Evolutionary conservation across 2,888 invertebrate species (phyloP), one percentile per base, ranked within the genome.

Genomic region (Anodontia alba): DNA sequence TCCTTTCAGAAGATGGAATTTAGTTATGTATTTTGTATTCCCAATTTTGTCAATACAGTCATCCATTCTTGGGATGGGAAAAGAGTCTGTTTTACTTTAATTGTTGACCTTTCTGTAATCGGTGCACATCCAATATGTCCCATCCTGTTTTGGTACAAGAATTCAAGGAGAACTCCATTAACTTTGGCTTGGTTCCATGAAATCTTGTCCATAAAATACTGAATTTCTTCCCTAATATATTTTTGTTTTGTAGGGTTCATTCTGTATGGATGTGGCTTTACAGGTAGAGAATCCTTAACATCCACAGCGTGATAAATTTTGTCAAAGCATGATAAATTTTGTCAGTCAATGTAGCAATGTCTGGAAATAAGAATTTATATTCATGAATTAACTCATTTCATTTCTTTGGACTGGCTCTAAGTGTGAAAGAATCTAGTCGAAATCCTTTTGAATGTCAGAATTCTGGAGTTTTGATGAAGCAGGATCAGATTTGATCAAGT

Each of bases 1-100:
- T 43, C 46, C 42, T 76, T 80, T 86, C 12, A 90, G 62, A 42
- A 89, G 62, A 67, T 88, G 85, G 83, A 80, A 83, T 54, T 90
- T 87, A 5, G 51, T 88, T 20, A 88, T 76, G 74, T 70, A 90
- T 69, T 80, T 84, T 15, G 87, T 77, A 31, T 83, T 46, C 12
- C 87, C 83, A 54, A 90, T 57, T 31, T 78, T 80, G 46, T 90
- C 87, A 31, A 89, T 90, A 36, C 88, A 88, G 62, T 86, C 88
- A 68, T 86, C 88, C 0, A 88, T 79, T 49, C 87, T 54, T 17
- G 89, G 86, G 3, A 88, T 84, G 0, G 85, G 89, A 76, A 78
- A 88, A 20, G 73, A 75, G 66, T 90, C 88, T 1, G 84, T 54
- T 83, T 88, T 89, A 12, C 83, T 87, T 62, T 23, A 31, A 23